Evolutionary conservation across 2,113 vertebrate species (phyloP).

Genomic region (Bujurquina vittata): DNA sequence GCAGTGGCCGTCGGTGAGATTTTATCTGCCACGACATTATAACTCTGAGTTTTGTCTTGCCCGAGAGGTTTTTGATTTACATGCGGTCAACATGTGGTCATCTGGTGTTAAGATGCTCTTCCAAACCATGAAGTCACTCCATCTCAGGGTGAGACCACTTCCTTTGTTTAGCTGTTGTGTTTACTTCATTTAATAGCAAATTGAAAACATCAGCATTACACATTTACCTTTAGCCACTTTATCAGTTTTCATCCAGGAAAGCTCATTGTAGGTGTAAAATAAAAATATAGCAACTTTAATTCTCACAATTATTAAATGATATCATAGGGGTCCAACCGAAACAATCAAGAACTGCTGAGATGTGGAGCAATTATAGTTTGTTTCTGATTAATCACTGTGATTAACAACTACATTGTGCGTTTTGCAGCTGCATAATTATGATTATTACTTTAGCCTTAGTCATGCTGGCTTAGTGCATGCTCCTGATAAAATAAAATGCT

Average conservation of each 20-base stretch:
- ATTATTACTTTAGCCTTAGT: not conserved
- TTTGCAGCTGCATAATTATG: not conserved
- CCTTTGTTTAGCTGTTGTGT: slow-evolving; percentile 4
- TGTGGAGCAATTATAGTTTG: not conserved
- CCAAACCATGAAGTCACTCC: slow-evolving; percentile 18
- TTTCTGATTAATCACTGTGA: not conserved
- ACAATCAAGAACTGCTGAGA: not conserved
- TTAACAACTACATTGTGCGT: not conserved
- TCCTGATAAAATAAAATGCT: slow-evolving; percentile 1
- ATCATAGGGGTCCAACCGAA: not conserved
- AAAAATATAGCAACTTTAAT: not conserved
- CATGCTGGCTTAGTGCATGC: not conserved
- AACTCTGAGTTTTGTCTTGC: not conserved
- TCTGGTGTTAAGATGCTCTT: not conserved
- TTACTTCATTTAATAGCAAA: slow-evolving; percentile 16
- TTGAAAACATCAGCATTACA: slow-evolving; percentile 23
- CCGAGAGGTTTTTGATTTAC: not conserved
- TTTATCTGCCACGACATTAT: not conserved
- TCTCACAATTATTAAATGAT: not conserved
- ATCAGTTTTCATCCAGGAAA: not conserved
- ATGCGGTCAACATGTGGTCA: slow-evolving; percentile 4
- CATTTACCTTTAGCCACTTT: not conserved
- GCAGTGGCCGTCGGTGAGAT: not conserved
- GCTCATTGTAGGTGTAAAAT: not conserved
- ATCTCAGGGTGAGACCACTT: slow-evolving; percentile 20